phyloP scores from a whole-genome alignment of 2,888 invertebrate species.

The Drosophila pegasa region DNA sequence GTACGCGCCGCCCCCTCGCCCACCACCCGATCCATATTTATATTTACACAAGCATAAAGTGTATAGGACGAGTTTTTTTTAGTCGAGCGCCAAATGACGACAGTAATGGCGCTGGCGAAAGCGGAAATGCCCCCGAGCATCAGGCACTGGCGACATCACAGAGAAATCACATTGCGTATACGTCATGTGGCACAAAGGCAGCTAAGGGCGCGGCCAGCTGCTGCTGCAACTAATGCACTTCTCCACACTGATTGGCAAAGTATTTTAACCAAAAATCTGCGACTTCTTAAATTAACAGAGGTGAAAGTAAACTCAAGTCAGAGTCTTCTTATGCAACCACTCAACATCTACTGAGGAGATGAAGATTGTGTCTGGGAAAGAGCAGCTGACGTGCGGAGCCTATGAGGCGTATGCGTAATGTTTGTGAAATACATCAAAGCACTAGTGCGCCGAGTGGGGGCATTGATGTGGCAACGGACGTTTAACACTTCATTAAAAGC shows the following conservation, averaged over 20 bases:
- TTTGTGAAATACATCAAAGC: conserved; percentile 28
- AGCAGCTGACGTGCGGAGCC: conserved; percentile 21
- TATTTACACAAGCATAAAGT: conserved; percentile 41
- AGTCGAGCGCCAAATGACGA: conserved; percentile 54
- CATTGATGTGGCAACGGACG: conserved; percentile 20
- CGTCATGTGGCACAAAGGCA: conserved; percentile 34
- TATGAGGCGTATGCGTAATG: conserved; percentile 30
- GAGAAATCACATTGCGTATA: conserved; percentile 46
- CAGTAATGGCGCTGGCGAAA: conserved; percentile 58
- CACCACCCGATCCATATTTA: conserved; percentile 40
- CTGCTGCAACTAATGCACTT: conserved; percentile 24
- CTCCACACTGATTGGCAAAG: conserved; percentile 16
- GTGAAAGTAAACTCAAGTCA: neutral
- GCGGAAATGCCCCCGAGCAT: conserved; percentile 59
- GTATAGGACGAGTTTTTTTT: conserved; percentile 34
- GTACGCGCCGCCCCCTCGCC: conserved; percentile 22
- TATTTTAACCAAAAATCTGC: neutral
- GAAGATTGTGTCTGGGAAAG: conserved; percentile 31
- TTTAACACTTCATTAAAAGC: conserved; percentile 75
- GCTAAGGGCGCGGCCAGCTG: conserved; percentile 8
- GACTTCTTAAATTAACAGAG: neutral
- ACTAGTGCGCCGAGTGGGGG: neutral
- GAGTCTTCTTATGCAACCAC: neutral
- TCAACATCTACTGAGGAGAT: neutral
- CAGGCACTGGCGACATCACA: conserved; percentile 39